Evolutionary conservation across 2,888 invertebrate species (phyloP), one percentile per base, ranked within the genome.

Genomic region (Cantharis flavilabris): DNA sequence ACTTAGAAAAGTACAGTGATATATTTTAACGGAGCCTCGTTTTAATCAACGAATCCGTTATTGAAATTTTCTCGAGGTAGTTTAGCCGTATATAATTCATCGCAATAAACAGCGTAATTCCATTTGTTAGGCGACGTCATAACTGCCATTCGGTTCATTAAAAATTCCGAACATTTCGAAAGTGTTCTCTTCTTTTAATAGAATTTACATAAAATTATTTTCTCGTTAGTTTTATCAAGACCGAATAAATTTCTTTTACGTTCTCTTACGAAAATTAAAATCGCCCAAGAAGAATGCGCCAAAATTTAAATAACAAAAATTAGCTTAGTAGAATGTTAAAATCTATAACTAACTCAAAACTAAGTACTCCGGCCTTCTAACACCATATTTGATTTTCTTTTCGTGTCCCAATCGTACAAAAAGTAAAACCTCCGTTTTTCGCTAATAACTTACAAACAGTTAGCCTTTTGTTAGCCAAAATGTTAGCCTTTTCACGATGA

Each of bases 31-130:
- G 74, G 74, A 70, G 73, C 70, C 64, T 70, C 79, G 74, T 79
- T 79, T 79, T 81, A 78, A 81, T 78, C 79, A 76, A 76, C 67
- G 70, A 78, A 76, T 77, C 72, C 79, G 73, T 78, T 79, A 81
- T 81, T 79, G 76, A 73, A 76, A 76, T 73, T 78, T 77, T 78
- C 75, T 30, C 72, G 78, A 76, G 75, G 73, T 78, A 71, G 65
- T 67, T 49, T 67, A 23, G 71, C 72, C 73, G 69, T 72, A 71
- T 69, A 78, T 78, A 78, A 78, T 76, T 78, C 73, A 76, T 75
- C 64, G 62, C 69, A 72, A 72, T 78, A 71, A 76, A 78, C 76
- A 73, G 69, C 62, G 73, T 64, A 74, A 65, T 78, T 74, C 63
- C 73, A 76, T 78, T 76, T 49, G 33, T 72, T 67, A 77, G 75